Percentiles rank a stretch among this genome's conserved stretches.
These are phyloP conservation scores for Philypnodon macrostomus DNA, from an alignment of 2,797 vertebrate genomes.

Conservation along the genomic window DNA sequence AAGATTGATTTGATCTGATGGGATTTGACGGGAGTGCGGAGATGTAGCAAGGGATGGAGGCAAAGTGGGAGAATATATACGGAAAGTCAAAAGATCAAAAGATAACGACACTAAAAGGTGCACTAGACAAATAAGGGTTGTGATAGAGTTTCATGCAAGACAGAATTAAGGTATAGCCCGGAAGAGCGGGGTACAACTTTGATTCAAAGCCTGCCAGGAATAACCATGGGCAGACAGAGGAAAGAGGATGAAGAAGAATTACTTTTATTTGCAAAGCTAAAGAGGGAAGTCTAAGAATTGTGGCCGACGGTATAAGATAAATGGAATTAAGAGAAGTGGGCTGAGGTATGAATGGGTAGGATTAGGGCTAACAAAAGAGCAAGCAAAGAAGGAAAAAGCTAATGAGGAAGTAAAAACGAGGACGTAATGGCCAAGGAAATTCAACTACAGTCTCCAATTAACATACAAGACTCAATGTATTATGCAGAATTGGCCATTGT, in stretches of 20 bases:
- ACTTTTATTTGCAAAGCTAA: constrained; percentile 2
- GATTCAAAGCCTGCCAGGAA: not conserved
- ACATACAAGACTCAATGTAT: constrained; percentile 16
- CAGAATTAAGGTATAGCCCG: constrained; percentile 9
- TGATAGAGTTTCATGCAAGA: not conserved
- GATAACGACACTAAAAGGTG: not conserved
- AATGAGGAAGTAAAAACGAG: not conserved
- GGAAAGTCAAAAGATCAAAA: not conserved
- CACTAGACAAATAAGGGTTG: not conserved
- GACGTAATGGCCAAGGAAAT: not conserved
- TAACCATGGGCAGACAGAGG: constrained; percentile 5
- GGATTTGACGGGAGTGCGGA: constrained; percentile 18
- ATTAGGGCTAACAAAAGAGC: constrained; percentile 6
- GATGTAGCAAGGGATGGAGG: constrained; percentile 15
- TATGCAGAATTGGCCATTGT: constrained; percentile 31
- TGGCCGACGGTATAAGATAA: constrained; percentile 1
- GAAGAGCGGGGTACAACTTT: not conserved
- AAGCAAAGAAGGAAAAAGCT: constrained; percentile 14
- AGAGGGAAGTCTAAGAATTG: constrained; percentile 1
- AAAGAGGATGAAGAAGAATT: constrained; percentile 33
- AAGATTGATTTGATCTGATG: constrained; percentile 59
- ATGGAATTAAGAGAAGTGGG: constrained; percentile 5
- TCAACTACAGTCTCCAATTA: constrained; percentile 4
- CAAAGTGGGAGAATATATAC: constrained; percentile 4
- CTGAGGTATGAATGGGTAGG: constrained; percentile 12